Conservation (phyloP, 2,888 invertebrate species). For the Blastobasis adustella region DNA sequence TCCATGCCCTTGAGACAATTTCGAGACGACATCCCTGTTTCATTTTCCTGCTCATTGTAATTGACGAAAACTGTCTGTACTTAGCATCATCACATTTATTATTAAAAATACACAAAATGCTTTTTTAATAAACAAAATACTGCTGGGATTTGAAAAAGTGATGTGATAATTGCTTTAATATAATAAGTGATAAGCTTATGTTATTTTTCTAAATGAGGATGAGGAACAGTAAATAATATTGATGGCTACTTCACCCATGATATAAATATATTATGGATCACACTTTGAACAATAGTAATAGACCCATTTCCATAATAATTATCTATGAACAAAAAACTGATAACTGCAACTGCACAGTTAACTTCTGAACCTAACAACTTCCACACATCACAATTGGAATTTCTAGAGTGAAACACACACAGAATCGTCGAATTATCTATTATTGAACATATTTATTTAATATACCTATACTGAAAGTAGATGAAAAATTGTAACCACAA, state of each 20-base stretch:
- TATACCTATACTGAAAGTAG: constrained; percentile 23
- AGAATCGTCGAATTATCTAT: constrained; percentile 34
- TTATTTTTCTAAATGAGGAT: background rate
- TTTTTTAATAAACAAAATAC: no score
- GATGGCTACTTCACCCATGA: constrained; percentile 2
- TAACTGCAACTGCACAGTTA: constrained; percentile 12
- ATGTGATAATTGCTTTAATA: background rate
- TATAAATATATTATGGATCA: background rate
- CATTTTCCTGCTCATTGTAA: constrained; percentile 49
- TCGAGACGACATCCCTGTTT: constrained; percentile 24
- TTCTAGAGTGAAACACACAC: constrained; percentile 55
- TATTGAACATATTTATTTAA: constrained; percentile 4
- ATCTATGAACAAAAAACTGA: background rate
- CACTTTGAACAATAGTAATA: background rate
- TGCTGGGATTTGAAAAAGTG: no score
- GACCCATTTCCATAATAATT: background rate
- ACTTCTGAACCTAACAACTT: constrained; percentile 55
- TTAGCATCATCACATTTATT: constrained; percentile 34
- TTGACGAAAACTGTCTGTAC: constrained; percentile 51
- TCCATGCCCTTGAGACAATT: constrained; percentile 30
- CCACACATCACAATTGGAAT: constrained; percentile 56
- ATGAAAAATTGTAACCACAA: constrained; percentile 38
- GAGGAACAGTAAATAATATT: constrained; percentile 9
- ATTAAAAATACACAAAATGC: background rate
- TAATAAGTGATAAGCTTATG: constrained; percentile 1